Base-by-base conservation (phyloP, 2,888 invertebrate species). In the Spatulosminthurus flaviceps region DNA sequence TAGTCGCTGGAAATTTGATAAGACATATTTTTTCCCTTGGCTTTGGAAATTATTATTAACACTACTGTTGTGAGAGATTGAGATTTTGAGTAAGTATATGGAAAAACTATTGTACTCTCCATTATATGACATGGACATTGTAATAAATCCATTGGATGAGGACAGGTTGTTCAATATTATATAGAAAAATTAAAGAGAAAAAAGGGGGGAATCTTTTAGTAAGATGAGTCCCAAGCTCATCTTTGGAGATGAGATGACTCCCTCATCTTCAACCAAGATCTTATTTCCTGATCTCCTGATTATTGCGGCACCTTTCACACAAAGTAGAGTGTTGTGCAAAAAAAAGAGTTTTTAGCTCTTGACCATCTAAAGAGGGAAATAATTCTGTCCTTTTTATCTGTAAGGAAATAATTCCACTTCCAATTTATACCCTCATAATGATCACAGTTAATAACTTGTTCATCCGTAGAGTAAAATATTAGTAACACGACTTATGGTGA, bases 401-500 rank as follows among this genome's bases (percentile, higher is more conserved):
- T 51, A 19, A 51, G 51, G 51, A 51, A 51, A 51, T 51, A 51
- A n/a, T 51, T 51, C 51, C 51, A 51, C n/a, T 11, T 51, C 51
- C 51, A 51, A 51, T 51, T 51, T 51, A 51, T 51, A 51, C 51
- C n/a, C 51, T 51, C 51, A 51, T 51, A 51, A 51, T 51, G 51
- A 51, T 51, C 51, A 51, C 51, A 51, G 51, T 51, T 51, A 51
- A 51, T 51, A 51, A 51, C 51, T 51, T 51, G 19, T 51, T 51
- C 51, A 51, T 51, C n/a, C 51, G 4, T n/a, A n/a, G 51, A 51
- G 16, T 51, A 51, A 51, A 51, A 51, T 51, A 51, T 51, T 51
- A 51, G 51, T 51, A 51, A 51, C 51, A 51, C 51, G 51, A 51
- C 51, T 51, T 51, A n/a, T n/a, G 34, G 34, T 69, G 69, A 69